These are phyloP conservation scores for Scomber scombrus DNA, from an alignment of 2,113 vertebrate genomes.

Conservation along the genomic window DNA sequence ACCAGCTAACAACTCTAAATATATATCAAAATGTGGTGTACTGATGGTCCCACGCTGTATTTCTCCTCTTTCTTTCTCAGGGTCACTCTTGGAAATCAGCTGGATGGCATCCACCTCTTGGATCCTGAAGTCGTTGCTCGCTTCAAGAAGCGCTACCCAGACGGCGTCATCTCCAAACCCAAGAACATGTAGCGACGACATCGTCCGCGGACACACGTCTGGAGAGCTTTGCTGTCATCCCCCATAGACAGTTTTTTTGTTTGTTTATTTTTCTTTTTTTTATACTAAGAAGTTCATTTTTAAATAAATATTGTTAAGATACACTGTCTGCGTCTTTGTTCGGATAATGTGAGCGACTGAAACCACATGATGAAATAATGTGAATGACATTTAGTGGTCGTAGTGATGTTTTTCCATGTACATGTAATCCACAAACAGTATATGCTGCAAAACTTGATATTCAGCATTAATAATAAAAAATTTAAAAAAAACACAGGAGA, in stretches of 20 bases:
- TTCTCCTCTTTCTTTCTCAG: conserved; percentile 67
- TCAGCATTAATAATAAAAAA: neutral
- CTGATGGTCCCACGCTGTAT: neutral
- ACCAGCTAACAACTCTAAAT: neutral
- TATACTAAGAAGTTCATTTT: conserved; percentile 51
- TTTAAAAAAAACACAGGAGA: conserved; percentile 40
- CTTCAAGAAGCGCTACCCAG: conserved; percentile 92
- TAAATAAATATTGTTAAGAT: conserved; percentile 44
- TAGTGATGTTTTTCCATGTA: neutral
- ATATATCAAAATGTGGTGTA: neutral
- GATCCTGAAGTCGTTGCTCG: conserved; percentile 93
- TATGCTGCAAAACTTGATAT: neutral
- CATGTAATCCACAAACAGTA: neutral
- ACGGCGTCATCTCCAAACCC: conserved; percentile 93
- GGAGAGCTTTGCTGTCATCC: conserved; percentile 25
- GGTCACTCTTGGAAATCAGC: conserved; percentile 94
- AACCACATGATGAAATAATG: neutral
- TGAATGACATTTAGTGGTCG: neutral
- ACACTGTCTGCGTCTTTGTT: conserved; percentile 7
- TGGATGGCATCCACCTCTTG: conserved; percentile 93
- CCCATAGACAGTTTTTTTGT: conserved; percentile 25
- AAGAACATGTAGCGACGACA: conserved; percentile 85
- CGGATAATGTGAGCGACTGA: neutral
- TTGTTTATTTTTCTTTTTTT: conserved; percentile 57
- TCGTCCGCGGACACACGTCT: neutral